Evolutionary conservation across 2,888 invertebrate species (phyloP).

Genomic region (Kuschelorhynchus macadamiae): DNA sequence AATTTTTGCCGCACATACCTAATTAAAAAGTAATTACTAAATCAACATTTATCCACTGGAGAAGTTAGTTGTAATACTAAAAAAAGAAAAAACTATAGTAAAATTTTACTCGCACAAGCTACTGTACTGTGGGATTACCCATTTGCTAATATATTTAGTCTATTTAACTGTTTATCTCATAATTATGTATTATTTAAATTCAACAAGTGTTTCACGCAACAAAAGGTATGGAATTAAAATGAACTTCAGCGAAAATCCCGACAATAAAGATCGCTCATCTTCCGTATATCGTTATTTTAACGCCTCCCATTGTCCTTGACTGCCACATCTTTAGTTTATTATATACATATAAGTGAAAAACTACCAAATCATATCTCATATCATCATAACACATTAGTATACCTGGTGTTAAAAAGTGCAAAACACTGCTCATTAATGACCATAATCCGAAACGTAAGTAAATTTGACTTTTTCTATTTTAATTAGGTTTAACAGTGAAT

Average conservation of each 20-base stretch:
- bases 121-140: not conserved
- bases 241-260: constrained; percentile 28
- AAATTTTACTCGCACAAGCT: no score
- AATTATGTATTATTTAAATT: not conserved
- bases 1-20: no score
- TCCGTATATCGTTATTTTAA: constrained; percentile 6
- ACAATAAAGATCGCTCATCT: constrained; percentile 26
- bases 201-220: constrained; percentile 1
- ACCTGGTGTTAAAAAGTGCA: not conserved
- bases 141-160: no score
- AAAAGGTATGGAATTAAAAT: constrained; percentile 27
- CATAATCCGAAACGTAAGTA: constrained; percentile 15
- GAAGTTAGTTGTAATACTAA: no score
- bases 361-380: not conserved
- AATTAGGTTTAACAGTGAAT: not conserved
- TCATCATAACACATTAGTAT: not conserved
- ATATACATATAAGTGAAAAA: constrained; percentile 18
- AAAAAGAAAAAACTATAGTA: no score
- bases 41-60: no score
- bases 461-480: not conserved
- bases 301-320: constrained; percentile 17
- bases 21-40: no score
- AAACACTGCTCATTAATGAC: constrained; percentile 4
- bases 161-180: not conserved
- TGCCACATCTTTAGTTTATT: constrained; percentile 8